A percentile compares a stretch with the other conserved stretches of the same genome.
These are phyloP conservation scores for Mythimna albipuncta DNA, from an alignment of 2,888 invertebrate genomes.

Conservation along the genomic window DNA sequence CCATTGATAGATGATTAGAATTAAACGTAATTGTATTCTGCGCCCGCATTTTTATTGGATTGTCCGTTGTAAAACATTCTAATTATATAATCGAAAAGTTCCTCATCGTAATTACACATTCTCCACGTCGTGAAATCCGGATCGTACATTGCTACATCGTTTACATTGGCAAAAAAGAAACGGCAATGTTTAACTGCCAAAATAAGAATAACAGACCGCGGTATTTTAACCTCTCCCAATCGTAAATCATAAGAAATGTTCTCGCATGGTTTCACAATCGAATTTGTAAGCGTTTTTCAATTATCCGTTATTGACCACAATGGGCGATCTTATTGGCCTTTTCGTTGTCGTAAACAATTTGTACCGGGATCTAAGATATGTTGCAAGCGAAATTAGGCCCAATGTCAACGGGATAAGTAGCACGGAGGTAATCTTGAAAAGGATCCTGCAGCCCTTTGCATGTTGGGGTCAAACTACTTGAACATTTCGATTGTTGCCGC, in stretches of 20 bases:
- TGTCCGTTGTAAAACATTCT: constrained; percentile 46
- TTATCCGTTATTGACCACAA: constrained; percentile 89
- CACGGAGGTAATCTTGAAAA: constrained; percentile 64
- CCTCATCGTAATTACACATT: constrained; percentile 36
- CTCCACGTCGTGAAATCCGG: constrained; percentile 28
- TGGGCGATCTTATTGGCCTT: constrained; percentile 85
- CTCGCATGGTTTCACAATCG: constrained; percentile 85
- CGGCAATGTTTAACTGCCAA: constrained; percentile 70
- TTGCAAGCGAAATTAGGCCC: constrained; percentile 66
- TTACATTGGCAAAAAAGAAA: constrained; percentile 57
- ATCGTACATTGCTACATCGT: constrained; percentile 55
- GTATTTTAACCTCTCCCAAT: constrained; percentile 78
- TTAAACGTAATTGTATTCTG: constrained; percentile 70
- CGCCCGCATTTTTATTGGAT: constrained; percentile 43
- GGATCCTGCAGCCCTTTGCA: constrained; percentile 74
- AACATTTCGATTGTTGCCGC: constrained; percentile 80
- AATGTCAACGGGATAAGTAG: constrained; percentile 65
- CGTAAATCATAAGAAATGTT: constrained; percentile 85
- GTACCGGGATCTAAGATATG: constrained; percentile 69
- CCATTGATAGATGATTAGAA: constrained; percentile 78
- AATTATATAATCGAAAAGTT: constrained; percentile 40
- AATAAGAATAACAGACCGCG: constrained; percentile 70
- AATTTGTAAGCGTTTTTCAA: constrained; percentile 89
- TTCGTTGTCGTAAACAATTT: constrained; percentile 85
- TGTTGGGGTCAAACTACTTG: constrained; percentile 80